Evolutionary conservation across 2,888 invertebrate species (phyloP).

Genomic region (Mylabris sibirica): DNA sequence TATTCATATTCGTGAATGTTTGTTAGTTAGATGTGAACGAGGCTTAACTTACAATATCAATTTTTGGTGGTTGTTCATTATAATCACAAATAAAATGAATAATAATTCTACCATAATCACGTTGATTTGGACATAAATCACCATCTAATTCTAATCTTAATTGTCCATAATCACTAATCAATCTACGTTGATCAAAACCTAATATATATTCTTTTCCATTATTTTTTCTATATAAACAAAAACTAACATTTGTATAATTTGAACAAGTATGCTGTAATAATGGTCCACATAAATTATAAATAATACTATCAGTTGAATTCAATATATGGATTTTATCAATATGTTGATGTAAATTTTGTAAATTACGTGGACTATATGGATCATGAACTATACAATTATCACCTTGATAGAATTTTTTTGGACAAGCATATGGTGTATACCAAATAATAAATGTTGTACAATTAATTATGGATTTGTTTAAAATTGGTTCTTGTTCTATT

Average conservation of each 20-base stretch:
- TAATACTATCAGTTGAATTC: not conserved
- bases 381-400: conserved; percentile 24
- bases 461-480: conserved; percentile 25
- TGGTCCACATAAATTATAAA: conserved; percentile 31
- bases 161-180: conserved; percentile 24
- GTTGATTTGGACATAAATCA: conserved; percentile 10
- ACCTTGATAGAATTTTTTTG: conserved; percentile 28
- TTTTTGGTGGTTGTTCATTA: conserved; percentile 18
- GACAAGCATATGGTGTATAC: conserved; percentile 44
- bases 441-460: conserved; percentile 41
- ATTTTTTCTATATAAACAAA: conserved; percentile 19
- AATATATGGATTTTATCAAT: conserved; percentile 19
- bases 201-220: conserved; percentile 7
- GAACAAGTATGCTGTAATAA: conserved; percentile 15
- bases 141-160: conserved; percentile 20
- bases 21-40: too few relatives aligned
- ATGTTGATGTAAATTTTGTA: conserved; percentile 15
- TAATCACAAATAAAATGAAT: conserved; percentile 27
- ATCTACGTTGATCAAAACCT: conserved; percentile 17
- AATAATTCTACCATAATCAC: conserved; percentile 4
- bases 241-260: conserved; percentile 22
- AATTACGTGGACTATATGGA: conserved; percentile 17
- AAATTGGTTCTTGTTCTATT: conserved; percentile 41
- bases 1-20: too few relatives aligned
- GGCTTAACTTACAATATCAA: conserved; percentile 22